Conservation (phyloP, 2,797 vertebrate species). For the Nannoperca obscura region DNA sequence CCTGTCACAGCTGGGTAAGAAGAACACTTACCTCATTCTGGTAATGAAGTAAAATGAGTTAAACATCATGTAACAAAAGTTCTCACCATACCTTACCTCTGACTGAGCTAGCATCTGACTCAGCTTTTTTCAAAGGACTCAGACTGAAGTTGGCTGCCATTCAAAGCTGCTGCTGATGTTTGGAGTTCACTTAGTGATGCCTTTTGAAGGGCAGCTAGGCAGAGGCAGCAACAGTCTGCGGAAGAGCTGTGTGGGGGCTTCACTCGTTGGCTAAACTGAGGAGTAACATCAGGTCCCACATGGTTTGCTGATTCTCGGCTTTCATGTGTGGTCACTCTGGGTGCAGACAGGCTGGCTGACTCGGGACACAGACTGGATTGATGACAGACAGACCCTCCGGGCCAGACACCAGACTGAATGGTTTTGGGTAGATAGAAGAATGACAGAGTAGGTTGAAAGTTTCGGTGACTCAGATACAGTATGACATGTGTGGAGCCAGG, state of each 20-base stretch:
- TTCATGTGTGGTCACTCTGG: constrained; percentile 71
- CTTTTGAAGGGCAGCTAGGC: constrained; percentile 50
- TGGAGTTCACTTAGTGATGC: constrained; percentile 48
- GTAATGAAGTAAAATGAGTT: constrained; percentile 34
- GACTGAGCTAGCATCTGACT: constrained; percentile 41
- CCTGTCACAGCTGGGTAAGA: constrained; percentile 86
- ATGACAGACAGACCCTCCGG: constrained; percentile 53
- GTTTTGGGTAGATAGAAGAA: constrained; percentile 54
- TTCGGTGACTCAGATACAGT: constrained; percentile 63
- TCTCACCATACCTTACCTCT: constrained; percentile 35
- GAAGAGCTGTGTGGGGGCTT: constrained; percentile 48
- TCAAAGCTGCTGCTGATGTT: constrained; percentile 42
- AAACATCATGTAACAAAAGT: constrained; percentile 29
- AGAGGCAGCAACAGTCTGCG: constrained; percentile 36
- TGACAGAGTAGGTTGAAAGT: constrained; percentile 55
- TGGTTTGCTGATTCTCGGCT: constrained; percentile 46
- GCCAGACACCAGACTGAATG: constrained; percentile 56
- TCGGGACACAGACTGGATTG: constrained; percentile 46
- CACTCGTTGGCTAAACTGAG: constrained; percentile 46
- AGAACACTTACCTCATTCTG: constrained; percentile 37
- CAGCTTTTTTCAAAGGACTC: constrained; percentile 49
- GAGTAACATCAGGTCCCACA: constrained; percentile 75
- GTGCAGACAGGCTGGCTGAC: constrained; percentile 62
- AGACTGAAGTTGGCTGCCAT: constrained; percentile 44
- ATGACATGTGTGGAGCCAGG: constrained; percentile 57